Conservation (phyloP, 2,797 vertebrate genomes). For the Rhabdophis nuchalis region DNA sequence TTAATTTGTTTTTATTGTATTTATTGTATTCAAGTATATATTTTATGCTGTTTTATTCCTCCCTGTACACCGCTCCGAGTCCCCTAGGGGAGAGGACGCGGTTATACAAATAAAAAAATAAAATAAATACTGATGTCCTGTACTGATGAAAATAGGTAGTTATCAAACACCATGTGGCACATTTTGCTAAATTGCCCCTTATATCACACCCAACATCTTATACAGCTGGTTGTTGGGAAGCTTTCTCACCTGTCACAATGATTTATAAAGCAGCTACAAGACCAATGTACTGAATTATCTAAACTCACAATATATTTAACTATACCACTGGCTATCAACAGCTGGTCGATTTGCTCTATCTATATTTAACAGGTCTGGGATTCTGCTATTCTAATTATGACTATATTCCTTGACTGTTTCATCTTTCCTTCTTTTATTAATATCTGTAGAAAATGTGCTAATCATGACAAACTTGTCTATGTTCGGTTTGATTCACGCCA, state of each 20-base stretch:
- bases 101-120: no score
- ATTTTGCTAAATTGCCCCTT: background rate
- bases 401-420: background rate
- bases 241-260: background rate
- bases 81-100: no score
- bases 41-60: no score
- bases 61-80: no score
- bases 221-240: background rate
- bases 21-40: no score
- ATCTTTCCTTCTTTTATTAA: background rate
- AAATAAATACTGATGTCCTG: background rate
- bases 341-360: background rate
- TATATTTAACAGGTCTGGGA: background rate
- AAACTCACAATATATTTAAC: background rate
- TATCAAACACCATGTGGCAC: background rate
- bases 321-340: background rate
- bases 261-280: background rate
- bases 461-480: background rate
- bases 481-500: background rate
- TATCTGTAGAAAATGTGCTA: background rate
- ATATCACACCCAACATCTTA: background rate
- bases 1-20: no score
- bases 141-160: background rate
- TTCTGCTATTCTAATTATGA: background rate
- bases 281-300: background rate